These are phyloP conservation scores for Urosaurus nigricauda DNA, from an alignment of 2,797 vertebrate species.

Conservation along the genomic window DNA sequence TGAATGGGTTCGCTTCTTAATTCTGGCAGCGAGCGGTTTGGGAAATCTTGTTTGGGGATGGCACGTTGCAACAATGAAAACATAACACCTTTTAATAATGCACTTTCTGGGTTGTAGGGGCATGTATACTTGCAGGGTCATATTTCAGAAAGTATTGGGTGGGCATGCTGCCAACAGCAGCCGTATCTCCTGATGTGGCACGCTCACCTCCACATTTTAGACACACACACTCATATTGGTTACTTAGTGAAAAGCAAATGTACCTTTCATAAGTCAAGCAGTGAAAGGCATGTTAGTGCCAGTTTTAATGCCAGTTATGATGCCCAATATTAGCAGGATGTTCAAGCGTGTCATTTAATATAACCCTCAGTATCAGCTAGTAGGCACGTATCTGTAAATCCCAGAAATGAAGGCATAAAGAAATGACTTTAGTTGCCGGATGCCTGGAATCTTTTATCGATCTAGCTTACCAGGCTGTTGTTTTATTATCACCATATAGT, in stretches of 20 bases:
- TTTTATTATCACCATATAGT: neutral
- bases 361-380: neutral
- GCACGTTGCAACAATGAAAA: neutral
- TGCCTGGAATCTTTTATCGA: neutral
- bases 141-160: constrained; percentile 4
- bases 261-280: neutral
- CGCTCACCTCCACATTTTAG: neutral
- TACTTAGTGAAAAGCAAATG: neutral
- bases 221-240: neutral
- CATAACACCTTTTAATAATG: neutral
- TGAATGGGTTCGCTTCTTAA: neutral
- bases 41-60: neutral
- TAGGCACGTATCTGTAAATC: neutral
- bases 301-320: neutral
- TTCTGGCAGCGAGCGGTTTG: neutral
- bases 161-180: neutral
- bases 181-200: neutral
- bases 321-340: neutral
- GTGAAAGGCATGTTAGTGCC: neutral
- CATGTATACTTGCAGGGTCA: neutral
- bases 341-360: neutral
- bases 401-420: neutral
- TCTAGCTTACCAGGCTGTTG: neutral
- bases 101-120: neutral
- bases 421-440: neutral